Evolutionary conservation across 2,888 invertebrate species (phyloP).

Genomic region (Sussaba pulchella): DNA sequence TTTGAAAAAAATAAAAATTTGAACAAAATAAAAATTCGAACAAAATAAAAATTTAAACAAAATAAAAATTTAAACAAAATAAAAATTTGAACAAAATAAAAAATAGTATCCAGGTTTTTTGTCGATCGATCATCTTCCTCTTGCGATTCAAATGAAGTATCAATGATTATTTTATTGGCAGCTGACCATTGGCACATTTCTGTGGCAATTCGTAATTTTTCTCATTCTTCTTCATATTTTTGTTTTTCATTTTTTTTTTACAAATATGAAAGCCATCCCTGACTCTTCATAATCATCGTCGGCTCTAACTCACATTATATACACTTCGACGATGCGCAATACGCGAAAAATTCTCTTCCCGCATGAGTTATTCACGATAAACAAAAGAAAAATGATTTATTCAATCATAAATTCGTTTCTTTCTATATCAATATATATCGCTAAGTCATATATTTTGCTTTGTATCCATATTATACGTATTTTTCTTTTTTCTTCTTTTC

Average conservation of each 20-base stretch:
- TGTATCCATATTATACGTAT: conserved; percentile 43
- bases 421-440: conserved; percentile 50
- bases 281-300: conserved; percentile 16
- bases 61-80: neutral
- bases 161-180: conserved; percentile 59
- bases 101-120: conserved; percentile 1
- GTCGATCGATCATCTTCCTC: neutral
- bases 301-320: conserved; percentile 57
- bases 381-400: conserved; percentile 42
- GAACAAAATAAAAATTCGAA: conserved; percentile 5
- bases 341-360: neutral
- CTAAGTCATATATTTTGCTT: conserved; percentile 54
- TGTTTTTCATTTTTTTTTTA: conserved; percentile 46
- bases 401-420: conserved; percentile 44
- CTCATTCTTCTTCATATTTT: too few relatives aligned
- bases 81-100: neutral
- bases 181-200: conserved; percentile 51
- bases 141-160: conserved; percentile 19
- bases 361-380: neutral
- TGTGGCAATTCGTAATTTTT: conserved; percentile 44
- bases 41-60: neutral
- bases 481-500: neutral
- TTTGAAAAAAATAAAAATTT: neutral
- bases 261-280: conserved; percentile 46
- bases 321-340: conserved; percentile 40